Conservation (phyloP, 1,140 invertebrate genomes). For the Tetragnatha versicolor region DNA sequence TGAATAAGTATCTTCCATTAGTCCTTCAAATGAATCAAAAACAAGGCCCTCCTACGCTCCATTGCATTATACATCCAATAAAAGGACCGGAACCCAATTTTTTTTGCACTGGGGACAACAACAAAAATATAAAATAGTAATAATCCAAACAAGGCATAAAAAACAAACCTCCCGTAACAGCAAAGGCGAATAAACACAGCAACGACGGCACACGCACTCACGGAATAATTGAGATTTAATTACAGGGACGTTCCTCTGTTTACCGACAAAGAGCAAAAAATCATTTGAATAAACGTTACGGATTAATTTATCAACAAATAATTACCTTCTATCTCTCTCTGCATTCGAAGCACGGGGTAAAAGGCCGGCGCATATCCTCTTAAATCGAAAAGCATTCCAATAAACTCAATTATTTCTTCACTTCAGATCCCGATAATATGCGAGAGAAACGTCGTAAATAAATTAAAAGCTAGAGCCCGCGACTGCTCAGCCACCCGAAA, state of each 20-base stretch:
- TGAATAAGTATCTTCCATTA: too few relatives aligned
- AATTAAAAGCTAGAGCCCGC: conserved; percentile 7
- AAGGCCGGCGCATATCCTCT: background rate
- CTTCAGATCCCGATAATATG: background rate
- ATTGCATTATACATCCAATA: too few relatives aligned
- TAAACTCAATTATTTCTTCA: conserved; percentile 30
- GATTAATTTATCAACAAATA: conserved; percentile 26
- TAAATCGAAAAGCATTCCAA: conserved; percentile 22
- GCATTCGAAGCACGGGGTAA: background rate
- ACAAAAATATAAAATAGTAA: too few relatives aligned
- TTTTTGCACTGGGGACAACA: too few relatives aligned
- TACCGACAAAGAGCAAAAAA: conserved; percentile 1
- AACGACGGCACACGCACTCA: too few relatives aligned
- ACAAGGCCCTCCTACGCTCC: too few relatives aligned
- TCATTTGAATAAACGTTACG: background rate
- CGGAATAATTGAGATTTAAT: conserved; percentile 20
- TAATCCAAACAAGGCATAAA: too few relatives aligned
- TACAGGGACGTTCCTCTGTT: background rate
- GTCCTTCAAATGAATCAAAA: too few relatives aligned
- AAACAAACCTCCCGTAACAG: too few relatives aligned
- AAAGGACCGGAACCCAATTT: too few relatives aligned
- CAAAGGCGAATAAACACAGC: too few relatives aligned
- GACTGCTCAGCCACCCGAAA: background rate
- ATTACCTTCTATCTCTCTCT: background rate
- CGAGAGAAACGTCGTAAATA: background rate